Percentiles rank a stretch among this genome's conserved stretches.
Conservation (phyloP, 2,113 vertebrate species). For the Petroica traversi region DNA sequence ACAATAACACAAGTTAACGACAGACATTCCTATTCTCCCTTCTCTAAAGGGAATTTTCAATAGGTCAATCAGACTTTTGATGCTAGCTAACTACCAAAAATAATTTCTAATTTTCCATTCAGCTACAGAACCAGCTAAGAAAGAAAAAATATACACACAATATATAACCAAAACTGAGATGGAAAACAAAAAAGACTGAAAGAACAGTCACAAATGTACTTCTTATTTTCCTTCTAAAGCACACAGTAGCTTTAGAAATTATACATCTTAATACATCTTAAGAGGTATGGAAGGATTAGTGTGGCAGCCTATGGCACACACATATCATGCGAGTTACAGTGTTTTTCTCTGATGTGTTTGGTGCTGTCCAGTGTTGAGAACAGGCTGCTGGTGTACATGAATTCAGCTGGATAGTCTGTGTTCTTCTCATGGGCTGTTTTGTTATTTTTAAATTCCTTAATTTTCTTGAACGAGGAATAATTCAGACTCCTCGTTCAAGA, state of each 20-base stretch:
- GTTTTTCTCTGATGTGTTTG: not conserved
- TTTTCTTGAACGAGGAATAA: no score
- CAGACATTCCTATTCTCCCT: not conserved
- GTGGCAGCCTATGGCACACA: not conserved
- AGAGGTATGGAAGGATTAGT: not conserved
- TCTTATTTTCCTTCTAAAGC: not conserved
- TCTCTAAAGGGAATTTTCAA: not conserved
- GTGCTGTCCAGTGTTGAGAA: not conserved
- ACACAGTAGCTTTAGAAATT: not conserved
- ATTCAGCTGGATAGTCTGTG: not conserved
- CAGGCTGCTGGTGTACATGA: not conserved
- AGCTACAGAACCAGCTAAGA: not conserved
- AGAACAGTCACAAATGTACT: not conserved
- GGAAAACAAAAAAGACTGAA: not conserved
- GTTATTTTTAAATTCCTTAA: not conserved
- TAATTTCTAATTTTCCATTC: not conserved
- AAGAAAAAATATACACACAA: not conserved
- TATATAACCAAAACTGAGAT: not conserved
- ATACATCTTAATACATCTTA: no score
- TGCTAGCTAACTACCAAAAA: not conserved
- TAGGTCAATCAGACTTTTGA: not conserved
- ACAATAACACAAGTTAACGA: not conserved
- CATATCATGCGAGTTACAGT: fast-evolving
- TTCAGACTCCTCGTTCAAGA: not conserved
- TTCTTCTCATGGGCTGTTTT: not conserved